Conservation (phyloP, 2,113 vertebrate species). For the Rallus limicola region DNA sequence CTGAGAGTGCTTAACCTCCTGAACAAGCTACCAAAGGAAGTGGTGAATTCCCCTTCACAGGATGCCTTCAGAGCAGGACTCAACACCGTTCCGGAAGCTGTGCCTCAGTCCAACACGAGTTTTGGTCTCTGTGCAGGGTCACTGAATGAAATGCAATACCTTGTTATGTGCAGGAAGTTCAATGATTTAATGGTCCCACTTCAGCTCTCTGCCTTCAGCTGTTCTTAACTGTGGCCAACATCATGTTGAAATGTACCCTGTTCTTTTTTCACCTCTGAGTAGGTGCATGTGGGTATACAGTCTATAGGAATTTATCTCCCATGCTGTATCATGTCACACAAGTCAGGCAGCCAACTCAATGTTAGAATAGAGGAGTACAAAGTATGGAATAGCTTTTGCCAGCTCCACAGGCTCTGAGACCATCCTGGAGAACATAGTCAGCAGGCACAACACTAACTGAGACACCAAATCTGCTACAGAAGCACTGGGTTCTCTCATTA, state of each 20-base stretch:
- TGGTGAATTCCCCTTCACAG: not conserved
- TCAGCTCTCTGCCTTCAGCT: not conserved
- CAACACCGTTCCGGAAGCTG: not conserved
- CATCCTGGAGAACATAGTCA: not conserved
- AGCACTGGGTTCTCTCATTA: not conserved
- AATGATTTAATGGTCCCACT: slow-evolving; percentile 21
- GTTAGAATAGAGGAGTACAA: not conserved
- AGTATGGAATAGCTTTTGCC: not conserved
- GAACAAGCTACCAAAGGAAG: slow-evolving; percentile 11
- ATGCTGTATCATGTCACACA: not conserved
- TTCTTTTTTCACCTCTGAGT: not conserved
- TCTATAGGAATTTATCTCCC: not conserved
- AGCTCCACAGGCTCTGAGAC: not conserved
- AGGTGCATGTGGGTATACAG: accelerated
- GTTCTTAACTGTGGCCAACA: slow-evolving; percentile 1
- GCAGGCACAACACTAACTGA: not conserved
- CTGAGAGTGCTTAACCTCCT: not conserved
- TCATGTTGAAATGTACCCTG: not conserved
- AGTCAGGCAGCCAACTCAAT: not conserved
- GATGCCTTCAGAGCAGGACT: not conserved
- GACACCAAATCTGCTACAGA: not conserved
- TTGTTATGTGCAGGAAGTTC: slow-evolving; percentile 11
- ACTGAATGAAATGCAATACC: slow-evolving; percentile 14
- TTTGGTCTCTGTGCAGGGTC: not conserved
- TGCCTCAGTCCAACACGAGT: not conserved